phyloP scores from a whole-genome alignment of 1,140 invertebrate species.

The Drosophila prosaltans region DNA sequence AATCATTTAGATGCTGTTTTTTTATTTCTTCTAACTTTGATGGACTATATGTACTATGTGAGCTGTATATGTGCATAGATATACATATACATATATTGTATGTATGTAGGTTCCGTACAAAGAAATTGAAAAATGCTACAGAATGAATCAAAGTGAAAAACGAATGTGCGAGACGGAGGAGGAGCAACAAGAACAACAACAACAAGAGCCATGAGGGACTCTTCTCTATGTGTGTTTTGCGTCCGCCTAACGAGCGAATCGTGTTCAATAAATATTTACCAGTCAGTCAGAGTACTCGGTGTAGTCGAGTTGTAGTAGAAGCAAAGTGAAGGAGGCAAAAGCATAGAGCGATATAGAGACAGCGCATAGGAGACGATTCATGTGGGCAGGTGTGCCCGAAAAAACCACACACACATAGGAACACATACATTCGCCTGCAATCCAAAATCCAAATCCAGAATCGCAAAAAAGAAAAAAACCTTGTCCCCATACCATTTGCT shows the following conservation, averaged over 20 bases:
- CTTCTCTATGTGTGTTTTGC: constrained; percentile 63
- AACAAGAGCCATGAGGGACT: constrained; percentile 55
- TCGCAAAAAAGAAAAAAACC: no score
- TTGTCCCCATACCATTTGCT: no score
- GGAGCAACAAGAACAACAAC: not conserved
- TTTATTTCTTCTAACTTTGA: not conserved
- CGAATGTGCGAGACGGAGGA: constrained; percentile 55
- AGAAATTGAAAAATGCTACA: constrained; percentile 80
- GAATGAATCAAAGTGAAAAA: constrained; percentile 81
- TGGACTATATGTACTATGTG: not conserved
- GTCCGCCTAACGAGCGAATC: constrained; percentile 80
- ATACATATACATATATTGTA: constrained; percentile 7
- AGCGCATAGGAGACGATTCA: constrained; percentile 31
- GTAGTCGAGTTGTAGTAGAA: constrained; percentile 19
- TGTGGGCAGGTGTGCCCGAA: constrained; percentile 60
- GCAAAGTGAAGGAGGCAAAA: constrained; percentile 16
- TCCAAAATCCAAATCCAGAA: constrained; percentile 33
- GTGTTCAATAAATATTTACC: constrained; percentile 82
- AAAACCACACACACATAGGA: constrained; percentile 28
- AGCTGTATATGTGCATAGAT: not conserved
- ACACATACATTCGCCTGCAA: constrained; percentile 1
- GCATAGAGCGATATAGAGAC: constrained; percentile 14
- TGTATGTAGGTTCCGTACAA: constrained; percentile 49
- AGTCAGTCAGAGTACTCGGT: constrained; percentile 61
- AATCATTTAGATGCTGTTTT: not conserved